Conservation (phyloP, 2,113 vertebrate genomes). For the Mungos mungo region DNA sequence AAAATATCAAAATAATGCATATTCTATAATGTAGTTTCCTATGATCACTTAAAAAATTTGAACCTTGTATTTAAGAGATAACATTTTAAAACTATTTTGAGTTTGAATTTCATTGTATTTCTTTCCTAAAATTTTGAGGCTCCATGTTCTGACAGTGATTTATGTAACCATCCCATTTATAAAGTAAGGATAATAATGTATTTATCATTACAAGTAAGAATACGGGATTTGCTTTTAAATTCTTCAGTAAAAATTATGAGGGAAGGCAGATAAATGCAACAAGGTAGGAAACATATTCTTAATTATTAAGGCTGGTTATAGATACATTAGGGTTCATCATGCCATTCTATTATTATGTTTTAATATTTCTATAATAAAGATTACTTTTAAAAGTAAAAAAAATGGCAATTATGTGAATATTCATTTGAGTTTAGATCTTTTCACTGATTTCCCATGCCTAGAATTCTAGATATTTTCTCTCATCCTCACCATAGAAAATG, state of each 20-base stretch:
- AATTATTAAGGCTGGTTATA: not conserved
- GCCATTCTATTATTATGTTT: not conserved
- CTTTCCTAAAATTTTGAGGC: not conserved
- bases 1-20: not conserved
- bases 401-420: not conserved
- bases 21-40: not conserved
- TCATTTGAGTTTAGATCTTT: not conserved
- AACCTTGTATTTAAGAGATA: not conserved
- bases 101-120: not conserved
- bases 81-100: not conserved
- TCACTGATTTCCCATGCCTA: not conserved
- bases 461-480: not conserved
- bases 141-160: not conserved
- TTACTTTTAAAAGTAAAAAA: not conserved
- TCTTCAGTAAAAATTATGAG: not conserved
- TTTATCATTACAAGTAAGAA: not conserved
- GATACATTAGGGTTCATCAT: not conserved
- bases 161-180: not conserved
- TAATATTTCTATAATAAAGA: conserved; percentile 12
- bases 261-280: not conserved
- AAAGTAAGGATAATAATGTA: not conserved
- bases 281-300: not conserved
- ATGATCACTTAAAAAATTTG: not conserved
- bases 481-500: not conserved
- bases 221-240: conserved; percentile 7